A percentile compares a stretch with the other conserved stretches of the same genome.
Evolutionary conservation across 2,888 invertebrate species (phyloP).

Genomic region (Pammene fasciana): DNA sequence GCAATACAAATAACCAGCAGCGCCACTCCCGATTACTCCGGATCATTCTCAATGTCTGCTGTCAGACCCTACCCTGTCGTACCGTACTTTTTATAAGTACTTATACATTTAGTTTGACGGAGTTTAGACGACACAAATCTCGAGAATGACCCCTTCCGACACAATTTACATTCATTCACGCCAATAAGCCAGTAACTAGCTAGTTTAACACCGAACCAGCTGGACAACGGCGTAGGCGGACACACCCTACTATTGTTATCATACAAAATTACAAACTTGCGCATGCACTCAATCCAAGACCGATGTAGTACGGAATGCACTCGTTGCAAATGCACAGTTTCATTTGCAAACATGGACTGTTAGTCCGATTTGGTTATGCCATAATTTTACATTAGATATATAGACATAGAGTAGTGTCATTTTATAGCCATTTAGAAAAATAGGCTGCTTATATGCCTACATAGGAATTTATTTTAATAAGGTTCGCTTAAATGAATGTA

Average conservation of each 20-base stretch:
- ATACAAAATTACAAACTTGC: conserved; percentile 27
- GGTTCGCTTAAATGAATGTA: no score
- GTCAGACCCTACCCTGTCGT: no score
- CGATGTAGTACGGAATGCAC: not conserved
- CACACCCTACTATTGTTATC: conserved; percentile 30
- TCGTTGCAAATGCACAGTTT: conserved; percentile 12
- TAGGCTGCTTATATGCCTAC: not conserved
- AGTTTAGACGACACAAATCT: no score
- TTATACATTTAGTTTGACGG: no score
- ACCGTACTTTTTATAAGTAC: no score
- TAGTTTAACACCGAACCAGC: not conserved
- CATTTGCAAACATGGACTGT: conserved; percentile 6
- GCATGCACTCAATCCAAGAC: not conserved
- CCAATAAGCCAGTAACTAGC: not conserved
- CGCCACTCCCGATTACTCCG: not conserved
- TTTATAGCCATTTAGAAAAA: no score
- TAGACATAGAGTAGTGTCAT: no score
- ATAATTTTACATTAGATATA: no score
- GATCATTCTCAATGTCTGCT: no score
- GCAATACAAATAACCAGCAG: not conserved
- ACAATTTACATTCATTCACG: conserved; percentile 10
- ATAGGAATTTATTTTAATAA: no score
- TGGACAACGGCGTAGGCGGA: conserved; percentile 27
- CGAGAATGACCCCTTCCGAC: conserved; percentile 1
- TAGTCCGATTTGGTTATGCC: no score